Percentiles rank a stretch among this genome's conserved stretches.
Conservation (phyloP, 1,140 invertebrate species). For the Uloborus diversus region DNA sequence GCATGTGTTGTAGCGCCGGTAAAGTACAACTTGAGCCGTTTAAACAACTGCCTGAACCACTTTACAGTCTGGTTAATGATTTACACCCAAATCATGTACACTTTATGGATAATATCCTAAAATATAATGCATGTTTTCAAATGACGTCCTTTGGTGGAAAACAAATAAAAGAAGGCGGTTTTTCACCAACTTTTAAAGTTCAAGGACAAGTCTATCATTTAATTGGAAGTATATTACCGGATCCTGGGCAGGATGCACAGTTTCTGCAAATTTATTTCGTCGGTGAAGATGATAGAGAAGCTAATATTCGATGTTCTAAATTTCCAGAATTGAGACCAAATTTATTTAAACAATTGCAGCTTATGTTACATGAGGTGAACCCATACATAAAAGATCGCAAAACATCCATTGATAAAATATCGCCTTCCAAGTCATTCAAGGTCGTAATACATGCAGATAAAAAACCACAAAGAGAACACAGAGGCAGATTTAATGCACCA, state of each 20-base stretch:
- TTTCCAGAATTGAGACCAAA: not conserved
- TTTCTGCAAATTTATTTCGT: not conserved
- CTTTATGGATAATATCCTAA: not conserved
- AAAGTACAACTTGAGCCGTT: not conserved
- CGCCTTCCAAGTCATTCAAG: slow-evolving; percentile 59
- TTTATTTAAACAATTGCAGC: not conserved
- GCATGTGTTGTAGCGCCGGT: not conserved
- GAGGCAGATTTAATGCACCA: slow-evolving; percentile 62
- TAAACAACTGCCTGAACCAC: not conserved
- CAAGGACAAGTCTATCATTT: not conserved
- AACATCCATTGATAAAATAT: not conserved
- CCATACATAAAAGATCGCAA: not conserved
- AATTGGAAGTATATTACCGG: not conserved
- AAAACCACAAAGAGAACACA: slow-evolving; percentile 64
- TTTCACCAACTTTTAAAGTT: not conserved
- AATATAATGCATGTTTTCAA: not conserved
- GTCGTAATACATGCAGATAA: slow-evolving; percentile 58
- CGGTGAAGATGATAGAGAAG: not conserved
- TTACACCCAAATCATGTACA: not conserved
- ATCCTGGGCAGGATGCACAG: not conserved
- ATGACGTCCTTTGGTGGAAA: not conserved
- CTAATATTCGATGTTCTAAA: not conserved
- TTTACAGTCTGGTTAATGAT: not conserved
- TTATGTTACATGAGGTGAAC: not conserved
- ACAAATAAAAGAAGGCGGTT: not conserved